Conservation (phyloP, 2,797 vertebrate genomes). For the Rhynchotus rufescens region DNA sequence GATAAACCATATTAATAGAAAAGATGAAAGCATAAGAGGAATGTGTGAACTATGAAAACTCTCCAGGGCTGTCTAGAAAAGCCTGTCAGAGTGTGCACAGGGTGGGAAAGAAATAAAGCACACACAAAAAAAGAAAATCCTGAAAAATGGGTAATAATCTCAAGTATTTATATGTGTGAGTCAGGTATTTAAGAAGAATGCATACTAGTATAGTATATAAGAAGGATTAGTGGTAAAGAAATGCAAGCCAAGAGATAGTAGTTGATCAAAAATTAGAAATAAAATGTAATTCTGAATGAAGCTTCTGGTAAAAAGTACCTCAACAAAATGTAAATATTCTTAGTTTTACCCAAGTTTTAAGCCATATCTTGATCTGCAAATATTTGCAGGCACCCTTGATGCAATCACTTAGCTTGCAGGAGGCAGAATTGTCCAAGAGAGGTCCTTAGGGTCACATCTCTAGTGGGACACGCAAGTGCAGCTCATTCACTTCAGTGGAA, state of each 20-base stretch:
- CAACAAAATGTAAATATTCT: fast-evolving
- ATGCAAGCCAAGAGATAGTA: not conserved
- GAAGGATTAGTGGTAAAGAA: not conserved
- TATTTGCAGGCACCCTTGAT: not conserved
- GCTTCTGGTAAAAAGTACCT: not conserved
- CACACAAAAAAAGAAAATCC: not conserved
- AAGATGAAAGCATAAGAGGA: slow-evolving; percentile 38
- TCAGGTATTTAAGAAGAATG: not conserved
- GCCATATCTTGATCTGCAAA: fast-evolving
- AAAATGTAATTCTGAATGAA: not conserved
- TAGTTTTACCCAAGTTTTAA: not conserved
- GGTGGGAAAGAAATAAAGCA: slow-evolving; percentile 22
- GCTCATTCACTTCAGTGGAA: not conserved
- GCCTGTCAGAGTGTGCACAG: not conserved
- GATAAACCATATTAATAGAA: slow-evolving; percentile 54
- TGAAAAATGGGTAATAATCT: slow-evolving; percentile 3
- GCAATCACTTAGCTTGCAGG: not conserved
- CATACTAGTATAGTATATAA: not conserved
- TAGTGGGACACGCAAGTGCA: not conserved
- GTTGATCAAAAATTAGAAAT: not conserved
- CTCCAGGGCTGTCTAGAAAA: slow-evolving; percentile 22
- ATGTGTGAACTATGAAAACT: not conserved
- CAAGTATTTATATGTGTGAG: not conserved
- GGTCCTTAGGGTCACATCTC: fast-evolving
- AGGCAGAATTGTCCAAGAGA: not conserved